Conservation (phyloP, 2,797 vertebrate genomes). For the Myotis myotis region DNA sequence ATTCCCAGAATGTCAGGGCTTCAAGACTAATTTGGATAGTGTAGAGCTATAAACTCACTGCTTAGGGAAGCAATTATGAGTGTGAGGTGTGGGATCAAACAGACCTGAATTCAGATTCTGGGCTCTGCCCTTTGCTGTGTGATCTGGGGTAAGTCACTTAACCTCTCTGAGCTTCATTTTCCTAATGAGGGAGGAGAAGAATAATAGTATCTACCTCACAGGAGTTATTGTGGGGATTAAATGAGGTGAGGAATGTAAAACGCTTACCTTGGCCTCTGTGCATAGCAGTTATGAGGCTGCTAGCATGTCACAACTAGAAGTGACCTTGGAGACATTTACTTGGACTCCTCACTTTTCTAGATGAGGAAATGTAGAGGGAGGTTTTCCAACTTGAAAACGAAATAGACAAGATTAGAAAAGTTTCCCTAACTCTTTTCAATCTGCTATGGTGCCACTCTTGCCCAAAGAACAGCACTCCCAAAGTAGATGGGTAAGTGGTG, state of each 20-base stretch:
- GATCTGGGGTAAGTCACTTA: neutral
- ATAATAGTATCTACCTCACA: neutral
- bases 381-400: neutral
- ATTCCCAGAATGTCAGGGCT: neutral
- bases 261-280: neutral
- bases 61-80: slow-evolving; percentile 1
- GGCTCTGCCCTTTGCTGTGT: slow-evolving; percentile 8
- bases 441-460: neutral
- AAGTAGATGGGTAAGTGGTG: neutral
- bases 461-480: neutral
- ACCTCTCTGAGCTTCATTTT: neutral
- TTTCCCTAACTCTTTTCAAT: neutral
- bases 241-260: neutral
- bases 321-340: neutral
- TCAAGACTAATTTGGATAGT: neutral
- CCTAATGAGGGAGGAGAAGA: neutral
- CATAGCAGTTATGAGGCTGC: neutral
- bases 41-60: neutral
- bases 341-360: neutral
- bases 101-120: neutral
- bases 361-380: neutral
- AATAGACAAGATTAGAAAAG: slow-evolving; percentile 16
- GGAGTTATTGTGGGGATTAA: neutral
- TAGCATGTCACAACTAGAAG: neutral
- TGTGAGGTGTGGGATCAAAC: neutral